A percentile compares a stretch with the other conserved stretches of the same genome.
Conservation (phyloP, 2,888 invertebrate species). For the Belgica antarctica region DNA sequence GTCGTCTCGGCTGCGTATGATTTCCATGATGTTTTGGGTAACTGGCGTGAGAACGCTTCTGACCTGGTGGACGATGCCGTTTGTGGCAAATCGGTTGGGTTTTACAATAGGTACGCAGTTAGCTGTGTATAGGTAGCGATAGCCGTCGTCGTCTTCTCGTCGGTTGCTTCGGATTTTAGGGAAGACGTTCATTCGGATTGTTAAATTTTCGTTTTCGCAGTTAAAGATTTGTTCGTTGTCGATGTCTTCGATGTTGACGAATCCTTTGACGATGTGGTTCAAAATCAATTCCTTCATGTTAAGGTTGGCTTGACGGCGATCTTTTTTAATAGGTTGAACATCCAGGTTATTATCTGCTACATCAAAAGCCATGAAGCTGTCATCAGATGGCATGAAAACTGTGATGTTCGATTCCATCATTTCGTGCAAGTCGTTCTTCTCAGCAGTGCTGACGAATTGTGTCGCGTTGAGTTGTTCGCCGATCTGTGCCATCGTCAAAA, state of each 20-base stretch:
- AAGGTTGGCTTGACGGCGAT: slow-evolving; percentile 46
- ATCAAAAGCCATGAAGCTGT: slow-evolving; percentile 60
- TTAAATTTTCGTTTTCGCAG: slow-evolving; percentile 51
- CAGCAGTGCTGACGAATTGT: slow-evolving; percentile 60
- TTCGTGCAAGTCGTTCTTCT: slow-evolving; percentile 57
- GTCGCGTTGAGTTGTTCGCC: slow-evolving; percentile 60
- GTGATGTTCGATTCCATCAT: slow-evolving; percentile 60
- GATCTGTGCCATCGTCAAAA: slow-evolving; percentile 60
- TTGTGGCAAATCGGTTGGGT: slow-evolving; percentile 62
- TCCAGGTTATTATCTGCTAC: slow-evolving; percentile 59
- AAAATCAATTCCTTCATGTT: slow-evolving; percentile 57
- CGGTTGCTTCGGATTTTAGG: slow-evolving; percentile 40
- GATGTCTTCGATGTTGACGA: slow-evolving; percentile 59
- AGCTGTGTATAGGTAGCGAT: slow-evolving; percentile 58
- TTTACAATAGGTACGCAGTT: slow-evolving; percentile 66
- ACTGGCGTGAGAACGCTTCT: slow-evolving; percentile 62
- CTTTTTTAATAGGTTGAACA: slow-evolving; percentile 48
- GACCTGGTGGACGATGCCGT: slow-evolving; percentile 66
- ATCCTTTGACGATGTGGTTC: slow-evolving; percentile 61
- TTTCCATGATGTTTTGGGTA: slow-evolving; percentile 58
- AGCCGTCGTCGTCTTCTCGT: slow-evolving; percentile 48
- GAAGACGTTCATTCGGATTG: slow-evolving; percentile 52
- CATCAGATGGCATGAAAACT: slow-evolving; percentile 63
- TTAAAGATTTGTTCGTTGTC: slow-evolving; percentile 59
- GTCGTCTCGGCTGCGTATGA: slow-evolving; percentile 60